Evolutionary conservation across 2,888 invertebrate species (phyloP).

Genomic region (Drosophila suboccidentalis): DNA sequence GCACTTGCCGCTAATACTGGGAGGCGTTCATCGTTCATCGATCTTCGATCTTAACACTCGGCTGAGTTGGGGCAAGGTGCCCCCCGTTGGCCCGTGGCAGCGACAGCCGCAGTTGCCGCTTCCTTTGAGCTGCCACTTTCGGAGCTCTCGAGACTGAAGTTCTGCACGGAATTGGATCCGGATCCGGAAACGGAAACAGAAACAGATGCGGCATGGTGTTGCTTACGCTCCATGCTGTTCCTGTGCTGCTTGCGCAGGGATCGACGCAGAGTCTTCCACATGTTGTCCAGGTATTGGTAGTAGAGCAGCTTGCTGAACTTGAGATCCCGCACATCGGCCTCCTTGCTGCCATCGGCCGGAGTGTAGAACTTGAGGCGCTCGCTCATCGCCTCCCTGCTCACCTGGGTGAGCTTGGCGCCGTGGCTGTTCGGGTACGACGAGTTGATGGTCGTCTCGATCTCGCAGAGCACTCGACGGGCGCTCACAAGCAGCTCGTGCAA

Average conservation of each 20-base stretch:
- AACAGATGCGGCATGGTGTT: slow-evolving; percentile 2
- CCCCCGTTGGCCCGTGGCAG: background rate
- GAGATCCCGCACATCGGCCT: slow-evolving; percentile 62
- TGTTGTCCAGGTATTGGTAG: slow-evolving; percentile 63
- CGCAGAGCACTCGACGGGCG: slow-evolving; percentile 81
- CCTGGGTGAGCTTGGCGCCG: slow-evolving; percentile 57
- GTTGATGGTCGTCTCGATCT: slow-evolving; percentile 83
- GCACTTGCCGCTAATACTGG: slow-evolving; percentile 55
- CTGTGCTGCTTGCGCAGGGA: slow-evolving; percentile 33
- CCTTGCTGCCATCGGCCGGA: slow-evolving; percentile 54
- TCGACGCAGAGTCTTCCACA: slow-evolving; percentile 58
- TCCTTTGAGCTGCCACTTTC: slow-evolving; percentile 21
- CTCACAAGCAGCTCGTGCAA: slow-evolving; percentile 74
- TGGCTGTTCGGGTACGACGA: slow-evolving; percentile 63
- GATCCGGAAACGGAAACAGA: background rate
- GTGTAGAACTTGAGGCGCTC: slow-evolving; percentile 72
- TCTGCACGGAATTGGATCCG: slow-evolving; percentile 21
- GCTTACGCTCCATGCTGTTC: slow-evolving; percentile 40
- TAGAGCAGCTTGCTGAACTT: slow-evolving; percentile 77
- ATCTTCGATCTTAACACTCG: slow-evolving; percentile 9
- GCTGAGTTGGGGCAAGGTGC: slow-evolving; percentile 2
- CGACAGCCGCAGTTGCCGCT: background rate
- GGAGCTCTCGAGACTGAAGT: slow-evolving; percentile 35
- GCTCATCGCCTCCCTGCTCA: slow-evolving; percentile 57
- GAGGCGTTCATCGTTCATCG: background rate